A percentile compares a stretch with the other conserved stretches of the same genome.
These are phyloP conservation scores for Leptarthrus brevirostris DNA, from an alignment of 2,888 invertebrate genomes.

Conservation along the genomic window DNA sequence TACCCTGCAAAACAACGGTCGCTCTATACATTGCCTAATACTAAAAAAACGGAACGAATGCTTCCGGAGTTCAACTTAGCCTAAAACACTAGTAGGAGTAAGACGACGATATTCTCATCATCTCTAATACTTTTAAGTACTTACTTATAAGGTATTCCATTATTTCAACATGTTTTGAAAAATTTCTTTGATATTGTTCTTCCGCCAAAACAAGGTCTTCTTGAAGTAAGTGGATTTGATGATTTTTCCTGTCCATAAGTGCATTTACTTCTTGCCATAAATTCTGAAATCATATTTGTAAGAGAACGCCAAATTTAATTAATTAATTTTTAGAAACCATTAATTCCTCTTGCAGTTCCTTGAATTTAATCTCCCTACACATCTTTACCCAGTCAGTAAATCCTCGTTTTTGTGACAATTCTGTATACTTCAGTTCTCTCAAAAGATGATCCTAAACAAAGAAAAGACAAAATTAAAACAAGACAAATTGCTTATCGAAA, in stretches of 20 bases:
- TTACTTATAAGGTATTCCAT: slow-evolving; percentile 61
- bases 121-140: no score
- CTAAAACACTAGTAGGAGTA: no score
- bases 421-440: slow-evolving; percentile 50
- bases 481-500: no score
- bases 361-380: slow-evolving; percentile 43
- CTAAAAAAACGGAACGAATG: no score
- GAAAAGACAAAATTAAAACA: no score
- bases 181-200: slow-evolving; percentile 59
- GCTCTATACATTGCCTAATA: no score
- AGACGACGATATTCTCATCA: no score
- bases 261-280: slow-evolving; percentile 34
- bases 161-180: slow-evolving; percentile 58
- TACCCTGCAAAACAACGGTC: no score
- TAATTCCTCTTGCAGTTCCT: slow-evolving; percentile 46
- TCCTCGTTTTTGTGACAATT: slow-evolving; percentile 41
- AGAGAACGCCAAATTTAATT: not conserved
- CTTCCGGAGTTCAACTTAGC: no score
- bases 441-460: slow-evolving; percentile 42
- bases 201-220: slow-evolving; percentile 59
- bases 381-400: slow-evolving; percentile 49
- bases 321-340: slow-evolving; percentile 3
- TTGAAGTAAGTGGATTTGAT: no score
- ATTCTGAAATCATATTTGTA: not conserved
- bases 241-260: slow-evolving; percentile 59